phyloP scores from a whole-genome alignment of 2,113 vertebrate genomes.

The Grallaria varia region DNA sequence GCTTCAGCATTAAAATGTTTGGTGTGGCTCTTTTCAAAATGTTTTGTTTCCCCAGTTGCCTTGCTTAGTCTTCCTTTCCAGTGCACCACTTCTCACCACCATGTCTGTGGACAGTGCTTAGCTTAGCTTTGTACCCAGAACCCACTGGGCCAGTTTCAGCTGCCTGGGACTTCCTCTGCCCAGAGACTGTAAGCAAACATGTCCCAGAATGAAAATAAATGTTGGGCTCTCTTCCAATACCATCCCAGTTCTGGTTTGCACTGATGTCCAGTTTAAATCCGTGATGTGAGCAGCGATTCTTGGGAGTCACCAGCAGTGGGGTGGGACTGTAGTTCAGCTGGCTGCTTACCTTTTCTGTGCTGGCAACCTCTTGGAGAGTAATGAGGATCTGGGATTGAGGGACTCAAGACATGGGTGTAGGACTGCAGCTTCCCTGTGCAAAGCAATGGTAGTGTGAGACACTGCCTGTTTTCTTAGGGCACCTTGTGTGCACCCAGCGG shows the following conservation, averaged over 20 bases:
- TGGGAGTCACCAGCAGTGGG: neutral
- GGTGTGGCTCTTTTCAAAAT: neutral
- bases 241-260: neutral
- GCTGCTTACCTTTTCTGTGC: neutral
- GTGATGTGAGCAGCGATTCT: fast-evolving
- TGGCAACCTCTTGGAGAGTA: neutral
- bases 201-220: neutral
- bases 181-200: neutral
- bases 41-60: neutral
- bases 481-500: neutral
- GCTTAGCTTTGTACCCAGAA: neutral
- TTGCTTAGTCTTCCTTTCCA: neutral
- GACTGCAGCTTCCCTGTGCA: neutral
- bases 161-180: neutral
- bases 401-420: neutral
- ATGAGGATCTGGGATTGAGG: neutral
- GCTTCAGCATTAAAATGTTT: constrained; percentile 19
- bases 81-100: fast-evolving
- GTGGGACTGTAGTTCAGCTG: neutral
- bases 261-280: neutral
- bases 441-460: neutral
- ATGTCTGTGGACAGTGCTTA: neutral
- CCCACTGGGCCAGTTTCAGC: neutral
- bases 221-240: neutral
- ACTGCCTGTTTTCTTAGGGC: neutral